Evolutionary conservation across 2,888 invertebrate species (phyloP).

Genomic region (Apodemia duryi): DNA sequence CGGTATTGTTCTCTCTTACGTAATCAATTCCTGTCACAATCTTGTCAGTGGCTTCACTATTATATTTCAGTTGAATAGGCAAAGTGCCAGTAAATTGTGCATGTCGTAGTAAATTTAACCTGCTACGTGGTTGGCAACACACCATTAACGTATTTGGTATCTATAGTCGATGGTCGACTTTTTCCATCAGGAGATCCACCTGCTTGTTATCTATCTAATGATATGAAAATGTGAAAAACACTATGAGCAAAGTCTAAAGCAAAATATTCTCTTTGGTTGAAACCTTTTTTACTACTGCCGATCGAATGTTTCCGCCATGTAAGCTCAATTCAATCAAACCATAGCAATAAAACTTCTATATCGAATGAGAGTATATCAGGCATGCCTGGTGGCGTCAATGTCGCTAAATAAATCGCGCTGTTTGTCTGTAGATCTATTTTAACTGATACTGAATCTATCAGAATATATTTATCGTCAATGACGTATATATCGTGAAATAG

Average conservation of each 20-base stretch:
- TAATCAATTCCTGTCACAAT: no score
- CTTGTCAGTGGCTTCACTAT: no score
- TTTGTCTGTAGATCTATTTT: conserved; percentile 11
- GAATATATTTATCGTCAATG: not conserved
- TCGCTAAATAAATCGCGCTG: conserved; percentile 11
- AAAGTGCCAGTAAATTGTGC: no score
- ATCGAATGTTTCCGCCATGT: conserved; percentile 35
- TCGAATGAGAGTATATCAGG: conserved; percentile 14
- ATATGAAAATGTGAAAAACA: not conserved
- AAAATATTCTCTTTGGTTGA: conserved; percentile 20
- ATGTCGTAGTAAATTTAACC: no score
- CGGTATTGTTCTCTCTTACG: no score
- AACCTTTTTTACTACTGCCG: conserved; percentile 35
- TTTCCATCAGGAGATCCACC: no score
- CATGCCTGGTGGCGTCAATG: conserved; percentile 12
- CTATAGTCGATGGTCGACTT: no score
- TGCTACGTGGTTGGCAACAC: no score
- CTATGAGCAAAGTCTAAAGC: not conserved
- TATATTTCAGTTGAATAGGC: no score
- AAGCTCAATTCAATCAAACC: conserved; percentile 38
- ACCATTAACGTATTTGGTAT: no score
- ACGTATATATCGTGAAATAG: not conserved
- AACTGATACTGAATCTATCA: conserved; percentile 14
- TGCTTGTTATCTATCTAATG: no score
- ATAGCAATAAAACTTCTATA: conserved; percentile 15